Percentiles rank a stretch among this genome's conserved stretches.
phyloP scores from a whole-genome alignment of 2,113 vertebrate genomes.

The Oreochromis aureus region DNA sequence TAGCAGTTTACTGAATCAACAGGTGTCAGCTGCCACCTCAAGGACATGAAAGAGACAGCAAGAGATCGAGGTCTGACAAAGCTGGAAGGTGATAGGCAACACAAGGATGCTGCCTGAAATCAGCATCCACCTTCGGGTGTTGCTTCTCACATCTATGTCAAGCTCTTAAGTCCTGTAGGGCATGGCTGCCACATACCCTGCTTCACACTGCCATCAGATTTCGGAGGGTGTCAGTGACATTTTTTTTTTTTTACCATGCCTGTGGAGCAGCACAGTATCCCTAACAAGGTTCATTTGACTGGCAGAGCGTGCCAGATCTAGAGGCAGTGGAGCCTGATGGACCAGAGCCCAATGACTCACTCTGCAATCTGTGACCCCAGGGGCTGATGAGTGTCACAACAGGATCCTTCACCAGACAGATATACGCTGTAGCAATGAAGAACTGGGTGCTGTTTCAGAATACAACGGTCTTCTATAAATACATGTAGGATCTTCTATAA shows the following conservation, averaged over 20 bases:
- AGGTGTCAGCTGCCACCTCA: conserved; percentile 1
- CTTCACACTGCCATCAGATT: neutral
- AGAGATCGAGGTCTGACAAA: neutral
- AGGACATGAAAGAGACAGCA: neutral
- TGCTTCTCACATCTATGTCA: neutral
- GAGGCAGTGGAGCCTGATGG: conserved; percentile 13
- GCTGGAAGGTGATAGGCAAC: neutral
- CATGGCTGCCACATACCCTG: conserved; percentile 9
- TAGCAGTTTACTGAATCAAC: neutral
- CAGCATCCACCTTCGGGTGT: neutral
- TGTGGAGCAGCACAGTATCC: neutral
- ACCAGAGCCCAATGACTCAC: conserved; percentile 27
- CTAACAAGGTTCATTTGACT: conserved; percentile 30
- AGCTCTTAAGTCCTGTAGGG: neutral
- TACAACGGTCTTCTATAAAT: neutral
- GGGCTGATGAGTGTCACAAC: conserved; percentile 6
- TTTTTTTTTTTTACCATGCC: neutral
- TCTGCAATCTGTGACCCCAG: conserved; percentile 16
- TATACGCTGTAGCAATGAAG: neutral
- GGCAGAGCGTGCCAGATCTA: conserved; percentile 21
- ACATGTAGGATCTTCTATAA: neutral
- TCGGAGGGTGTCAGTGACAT: neutral
- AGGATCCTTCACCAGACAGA: neutral
- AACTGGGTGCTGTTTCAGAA: neutral
- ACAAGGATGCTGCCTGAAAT: neutral